Evolutionary conservation across 2,888 invertebrate genomes (phyloP).

Genomic region (Spisula subtruncata): DNA sequence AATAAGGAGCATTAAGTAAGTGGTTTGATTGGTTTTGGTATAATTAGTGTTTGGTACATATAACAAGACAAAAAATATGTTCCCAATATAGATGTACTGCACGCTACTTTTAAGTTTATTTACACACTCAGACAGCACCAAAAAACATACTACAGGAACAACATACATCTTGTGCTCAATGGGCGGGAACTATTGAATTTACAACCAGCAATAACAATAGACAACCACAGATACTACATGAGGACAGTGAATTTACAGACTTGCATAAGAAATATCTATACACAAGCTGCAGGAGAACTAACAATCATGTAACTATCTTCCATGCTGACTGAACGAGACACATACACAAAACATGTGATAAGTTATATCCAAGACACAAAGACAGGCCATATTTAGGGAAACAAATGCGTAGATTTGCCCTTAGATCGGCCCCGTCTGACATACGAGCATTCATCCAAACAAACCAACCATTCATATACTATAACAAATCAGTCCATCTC

Average conservation of each 20-base stretch:
- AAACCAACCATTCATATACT: not conserved
- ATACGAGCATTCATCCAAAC: not conserved
- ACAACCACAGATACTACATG: not conserved
- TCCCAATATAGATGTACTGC: not conserved
- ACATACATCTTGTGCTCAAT: not conserved
- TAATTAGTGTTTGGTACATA: too few relatives aligned
- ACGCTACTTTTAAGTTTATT: not conserved
- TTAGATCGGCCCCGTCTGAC: conserved; percentile 12
- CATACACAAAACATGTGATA: not conserved
- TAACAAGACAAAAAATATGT: not conserved
- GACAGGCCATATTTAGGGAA: conserved; percentile 13
- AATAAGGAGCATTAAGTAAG: too few relatives aligned
- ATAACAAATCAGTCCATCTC: not conserved
- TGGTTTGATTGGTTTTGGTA: too few relatives aligned
- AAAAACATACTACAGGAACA: not conserved
- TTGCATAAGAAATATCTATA: not conserved
- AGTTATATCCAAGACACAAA: not conserved
- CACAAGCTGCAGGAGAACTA: not conserved
- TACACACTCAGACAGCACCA: not conserved
- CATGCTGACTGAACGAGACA: not conserved
- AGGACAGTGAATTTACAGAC: conserved; percentile 9
- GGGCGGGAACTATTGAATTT: conserved; percentile 7
- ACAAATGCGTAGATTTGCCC: conserved; percentile 5
- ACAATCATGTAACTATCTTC: conserved; percentile 4
- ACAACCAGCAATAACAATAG: not conserved